These are phyloP conservation scores for Drosophila baimaii DNA, from an alignment of 1,140 invertebrate genomes.

Conservation along the genomic window DNA sequence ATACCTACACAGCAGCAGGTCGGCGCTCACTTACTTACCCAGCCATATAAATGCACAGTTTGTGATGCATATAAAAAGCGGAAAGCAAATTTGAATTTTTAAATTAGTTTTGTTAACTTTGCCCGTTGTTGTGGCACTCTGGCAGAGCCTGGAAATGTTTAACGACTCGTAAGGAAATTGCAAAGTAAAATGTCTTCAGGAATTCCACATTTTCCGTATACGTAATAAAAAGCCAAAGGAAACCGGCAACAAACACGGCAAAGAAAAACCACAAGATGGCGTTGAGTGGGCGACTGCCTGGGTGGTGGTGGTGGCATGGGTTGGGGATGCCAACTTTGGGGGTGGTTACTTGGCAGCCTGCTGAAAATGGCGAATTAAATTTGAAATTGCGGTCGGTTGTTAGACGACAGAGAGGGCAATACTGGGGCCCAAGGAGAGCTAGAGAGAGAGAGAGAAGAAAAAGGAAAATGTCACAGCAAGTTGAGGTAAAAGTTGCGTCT, in stretches of 20 bases:
- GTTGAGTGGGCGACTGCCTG: constrained; percentile 38
- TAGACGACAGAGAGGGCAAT: constrained; percentile 12
- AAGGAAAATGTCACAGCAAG: constrained; percentile 68
- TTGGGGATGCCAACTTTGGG: constrained; percentile 4
- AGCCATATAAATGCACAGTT: constrained; percentile 79
- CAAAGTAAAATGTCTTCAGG: constrained; percentile 83
- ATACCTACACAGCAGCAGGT: not conserved
- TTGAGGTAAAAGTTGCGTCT: constrained; percentile 77
- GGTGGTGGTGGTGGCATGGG: constrained; percentile 10
- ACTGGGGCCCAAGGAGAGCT: not conserved
- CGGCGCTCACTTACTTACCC: constrained; percentile 28
- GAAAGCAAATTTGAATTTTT: constrained; percentile 83
- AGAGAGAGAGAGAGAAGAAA: constrained; percentile 4
- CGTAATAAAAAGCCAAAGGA: constrained; percentile 77
- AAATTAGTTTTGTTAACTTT: constrained; percentile 83
- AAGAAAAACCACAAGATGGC: constrained; percentile 73
- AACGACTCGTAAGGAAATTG: constrained; percentile 83
- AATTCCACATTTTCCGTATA: constrained; percentile 80
- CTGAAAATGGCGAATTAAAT: constrained; percentile 81
- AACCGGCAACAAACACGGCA: constrained; percentile 50
- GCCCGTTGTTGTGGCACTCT: constrained; percentile 61
- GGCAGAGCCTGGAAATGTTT: constrained; percentile 78
- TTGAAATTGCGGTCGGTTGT: constrained; percentile 72
- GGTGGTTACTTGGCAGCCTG: constrained; percentile 44
- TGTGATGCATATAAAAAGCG: constrained; percentile 81